These are phyloP conservation scores for Clitarchus hookeri DNA, from an alignment of 2,888 invertebrate species.

Conservation along the genomic window DNA sequence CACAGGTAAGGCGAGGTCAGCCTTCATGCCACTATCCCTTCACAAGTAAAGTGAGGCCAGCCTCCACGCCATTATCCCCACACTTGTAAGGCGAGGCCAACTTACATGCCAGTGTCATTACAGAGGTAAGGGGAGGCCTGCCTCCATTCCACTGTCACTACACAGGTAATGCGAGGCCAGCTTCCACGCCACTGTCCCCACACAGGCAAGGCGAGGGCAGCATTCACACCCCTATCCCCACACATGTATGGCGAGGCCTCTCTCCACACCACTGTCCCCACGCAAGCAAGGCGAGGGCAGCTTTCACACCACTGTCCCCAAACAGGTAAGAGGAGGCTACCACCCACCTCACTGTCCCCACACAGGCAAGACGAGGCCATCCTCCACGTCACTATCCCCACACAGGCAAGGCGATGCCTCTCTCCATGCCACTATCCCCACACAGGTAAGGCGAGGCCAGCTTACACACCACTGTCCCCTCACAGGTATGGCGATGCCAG, in stretches of 20 bases:
- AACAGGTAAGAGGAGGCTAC: no score
- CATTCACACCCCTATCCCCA: neutral
- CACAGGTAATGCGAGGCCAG: neutral
- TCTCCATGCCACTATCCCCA: neutral
- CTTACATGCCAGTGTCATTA: neutral
- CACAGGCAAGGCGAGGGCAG: neutral
- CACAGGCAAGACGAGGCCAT: neutral
- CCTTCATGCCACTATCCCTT: neutral
- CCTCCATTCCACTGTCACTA: neutral
- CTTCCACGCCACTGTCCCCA: neutral
- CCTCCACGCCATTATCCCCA: neutral
- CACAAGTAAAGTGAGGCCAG: neutral
- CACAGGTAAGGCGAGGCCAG: neutral
- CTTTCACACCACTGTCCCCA: neutral
- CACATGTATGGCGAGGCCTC: neutral
- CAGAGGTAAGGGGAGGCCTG: neutral
- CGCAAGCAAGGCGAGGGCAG: neutral
- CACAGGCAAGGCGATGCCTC: neutral
- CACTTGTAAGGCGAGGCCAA: neutral
- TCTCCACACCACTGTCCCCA: neutral
- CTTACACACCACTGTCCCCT: neutral
- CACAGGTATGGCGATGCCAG: neutral
- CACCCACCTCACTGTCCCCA: neutral
- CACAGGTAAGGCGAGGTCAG: neutral
- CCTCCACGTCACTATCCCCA: neutral